These are phyloP conservation scores for Callorhinus ursinus DNA, from an alignment of 2,113 vertebrate species.

Conservation along the genomic window DNA sequence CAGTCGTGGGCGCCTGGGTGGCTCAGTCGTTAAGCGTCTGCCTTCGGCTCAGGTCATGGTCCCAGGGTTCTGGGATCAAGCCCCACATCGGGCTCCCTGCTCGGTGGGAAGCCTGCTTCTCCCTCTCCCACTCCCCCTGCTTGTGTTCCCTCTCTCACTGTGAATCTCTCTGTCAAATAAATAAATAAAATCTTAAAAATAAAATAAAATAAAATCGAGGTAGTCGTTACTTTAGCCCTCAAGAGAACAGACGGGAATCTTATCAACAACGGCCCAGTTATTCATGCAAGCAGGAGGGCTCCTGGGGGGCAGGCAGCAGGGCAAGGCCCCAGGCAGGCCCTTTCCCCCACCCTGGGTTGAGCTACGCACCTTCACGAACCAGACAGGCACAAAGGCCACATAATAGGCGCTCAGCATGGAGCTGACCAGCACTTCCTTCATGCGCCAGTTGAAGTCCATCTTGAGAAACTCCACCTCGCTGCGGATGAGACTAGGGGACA, in stretches of 20 bases:
- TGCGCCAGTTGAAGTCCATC: conserved; percentile 98
- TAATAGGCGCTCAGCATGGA: conserved; percentile 99
- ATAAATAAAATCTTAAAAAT: neutral
- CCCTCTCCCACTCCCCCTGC: too few relatives aligned
- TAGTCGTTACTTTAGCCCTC: neutral
- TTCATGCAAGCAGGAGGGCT: neutral
- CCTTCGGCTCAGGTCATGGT: too few relatives aligned
- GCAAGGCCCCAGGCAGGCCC: neutral
- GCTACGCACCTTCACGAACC: conserved; percentile 96
- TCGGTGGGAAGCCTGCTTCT: too few relatives aligned
- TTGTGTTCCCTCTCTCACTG: too few relatives aligned
- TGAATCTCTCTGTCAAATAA: too few relatives aligned
- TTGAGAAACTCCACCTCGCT: conserved; percentile 98
- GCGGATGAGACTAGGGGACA: conserved; percentile 97
- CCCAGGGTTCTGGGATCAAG: too few relatives aligned
- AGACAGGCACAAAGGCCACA: conserved; percentile 97
- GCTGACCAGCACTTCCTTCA: conserved; percentile 99
- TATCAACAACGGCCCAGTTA: neutral
- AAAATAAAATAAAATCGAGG: conserved; percentile 46
- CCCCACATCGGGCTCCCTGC: too few relatives aligned
- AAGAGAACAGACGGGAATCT: neutral
- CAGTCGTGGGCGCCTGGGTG: neutral
- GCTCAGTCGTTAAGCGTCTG: too few relatives aligned
- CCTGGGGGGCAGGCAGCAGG: neutral
- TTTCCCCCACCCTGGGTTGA: neutral